Conservation (phyloP, 1,140 invertebrate genomes). For the Sipha flava region DNA sequence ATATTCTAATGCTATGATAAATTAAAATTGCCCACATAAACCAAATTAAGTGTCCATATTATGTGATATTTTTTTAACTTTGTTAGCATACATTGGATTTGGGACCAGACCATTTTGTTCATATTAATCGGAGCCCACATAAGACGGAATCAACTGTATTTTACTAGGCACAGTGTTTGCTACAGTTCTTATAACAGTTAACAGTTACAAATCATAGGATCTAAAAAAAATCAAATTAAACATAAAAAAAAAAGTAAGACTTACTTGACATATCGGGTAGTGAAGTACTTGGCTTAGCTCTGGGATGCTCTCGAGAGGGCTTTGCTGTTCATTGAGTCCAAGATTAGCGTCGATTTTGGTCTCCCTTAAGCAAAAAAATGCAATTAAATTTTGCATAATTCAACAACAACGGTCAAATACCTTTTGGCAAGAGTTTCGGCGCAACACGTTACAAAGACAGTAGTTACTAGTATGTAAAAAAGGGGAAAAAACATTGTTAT, state of each 20-base stretch:
- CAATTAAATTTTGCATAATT: not conserved
- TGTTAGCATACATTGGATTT: too few relatives aligned
- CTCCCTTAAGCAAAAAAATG: not conserved
- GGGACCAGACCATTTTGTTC: too few relatives aligned
- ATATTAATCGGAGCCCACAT: too few relatives aligned
- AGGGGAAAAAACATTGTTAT: not conserved
- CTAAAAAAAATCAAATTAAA: not conserved
- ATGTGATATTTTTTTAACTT: too few relatives aligned
- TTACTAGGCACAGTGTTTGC: too few relatives aligned
- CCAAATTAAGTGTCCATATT: too few relatives aligned
- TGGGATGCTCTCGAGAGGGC: not conserved
- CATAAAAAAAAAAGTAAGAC: not conserved
- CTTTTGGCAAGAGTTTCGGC: not conserved
- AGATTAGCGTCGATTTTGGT: not conserved
- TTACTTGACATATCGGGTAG: conserved; percentile 11
- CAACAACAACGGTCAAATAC: not conserved
- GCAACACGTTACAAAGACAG: not conserved
- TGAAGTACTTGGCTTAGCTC: conserved; percentile 3
- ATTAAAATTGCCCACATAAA: too few relatives aligned
- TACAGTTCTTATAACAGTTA: too few relatives aligned
- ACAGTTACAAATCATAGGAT: too few relatives aligned
- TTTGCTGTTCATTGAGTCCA: not conserved
- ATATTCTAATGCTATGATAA: too few relatives aligned
- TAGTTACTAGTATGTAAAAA: not conserved
- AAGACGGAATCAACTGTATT: too few relatives aligned